These are phyloP conservation scores for Antheraea mylitta DNA, from an alignment of 1,140 invertebrate genomes.

Conservation along the genomic window DNA sequence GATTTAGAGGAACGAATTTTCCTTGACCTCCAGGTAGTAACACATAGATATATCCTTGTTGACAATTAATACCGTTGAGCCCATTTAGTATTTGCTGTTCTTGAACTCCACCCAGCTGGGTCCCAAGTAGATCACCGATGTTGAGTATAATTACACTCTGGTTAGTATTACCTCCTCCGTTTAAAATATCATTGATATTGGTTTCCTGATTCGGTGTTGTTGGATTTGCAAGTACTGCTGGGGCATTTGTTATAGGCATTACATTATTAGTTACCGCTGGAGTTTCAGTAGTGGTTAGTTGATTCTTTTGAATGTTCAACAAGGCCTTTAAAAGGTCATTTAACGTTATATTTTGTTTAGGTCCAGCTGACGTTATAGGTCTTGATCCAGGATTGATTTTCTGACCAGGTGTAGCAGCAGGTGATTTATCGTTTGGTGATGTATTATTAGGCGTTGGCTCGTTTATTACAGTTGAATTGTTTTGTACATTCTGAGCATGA, in stretches of 20 bases:
- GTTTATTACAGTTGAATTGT: not conserved
- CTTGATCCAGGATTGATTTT: not conserved
- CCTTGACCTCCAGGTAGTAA: not conserved
- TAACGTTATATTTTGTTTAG: not conserved
- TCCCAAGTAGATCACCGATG: not conserved
- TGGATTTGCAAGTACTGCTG: not conserved
- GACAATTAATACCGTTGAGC: constrained; percentile 3
- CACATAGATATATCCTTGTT: constrained; percentile 4
- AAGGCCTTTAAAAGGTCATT: not conserved
- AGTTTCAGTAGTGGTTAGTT: not conserved
- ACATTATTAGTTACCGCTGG: not conserved
- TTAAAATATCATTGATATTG: not conserved
- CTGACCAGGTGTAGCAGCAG: not conserved
- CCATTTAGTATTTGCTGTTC: not conserved
- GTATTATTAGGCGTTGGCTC: not conserved
- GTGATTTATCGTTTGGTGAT: not conserved
- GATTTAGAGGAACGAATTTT: constrained; percentile 5
- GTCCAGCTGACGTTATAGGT: too few species aligned
- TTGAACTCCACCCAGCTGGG: not conserved
- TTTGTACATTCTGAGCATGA: not conserved
- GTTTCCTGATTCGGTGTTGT: not conserved
- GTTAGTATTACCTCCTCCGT: not conserved
- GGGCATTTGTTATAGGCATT: not conserved
- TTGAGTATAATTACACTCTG: constrained; percentile 5
- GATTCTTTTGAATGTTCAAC: not conserved